Conservation (phyloP, 30 jellyfish, hydroid and myxozoan species). For the Catostylus mosaicus region DNA sequence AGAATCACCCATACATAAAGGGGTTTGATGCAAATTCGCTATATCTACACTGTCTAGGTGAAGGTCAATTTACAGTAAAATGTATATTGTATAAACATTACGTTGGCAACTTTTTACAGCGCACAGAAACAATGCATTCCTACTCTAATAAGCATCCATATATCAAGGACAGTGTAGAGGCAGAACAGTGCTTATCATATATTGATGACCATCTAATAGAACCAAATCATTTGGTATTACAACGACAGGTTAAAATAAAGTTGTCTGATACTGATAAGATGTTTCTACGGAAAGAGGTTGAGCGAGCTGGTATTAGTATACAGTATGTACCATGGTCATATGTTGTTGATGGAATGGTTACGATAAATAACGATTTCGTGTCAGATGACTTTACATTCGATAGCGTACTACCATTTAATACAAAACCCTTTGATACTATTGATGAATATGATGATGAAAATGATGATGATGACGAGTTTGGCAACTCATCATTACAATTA, state of each 20-base stretch:
- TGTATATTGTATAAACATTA: too few species aligned
- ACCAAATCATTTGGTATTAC: not conserved
- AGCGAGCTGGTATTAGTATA: too few species aligned
- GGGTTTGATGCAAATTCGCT: too few species aligned
- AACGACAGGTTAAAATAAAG: not conserved
- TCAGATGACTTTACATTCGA: too few species aligned
- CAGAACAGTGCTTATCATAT: not conserved
- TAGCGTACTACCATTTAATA: too few species aligned
- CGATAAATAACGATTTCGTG: too few species aligned
- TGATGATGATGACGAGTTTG: not conserved
- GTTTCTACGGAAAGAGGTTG: not conserved
- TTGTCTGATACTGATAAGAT: not conserved
- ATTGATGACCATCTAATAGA: not conserved
- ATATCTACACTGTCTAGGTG: not conserved
- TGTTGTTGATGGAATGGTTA: not conserved
- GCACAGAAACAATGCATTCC: not conserved
- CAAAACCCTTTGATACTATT: not conserved
- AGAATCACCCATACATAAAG: not conserved
- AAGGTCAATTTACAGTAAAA: not conserved
- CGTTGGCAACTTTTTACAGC: not conserved
- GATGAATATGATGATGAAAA: too few species aligned
- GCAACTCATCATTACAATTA: too few species aligned
- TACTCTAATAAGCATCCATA: not conserved
- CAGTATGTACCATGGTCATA: not conserved
- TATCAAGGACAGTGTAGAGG: not conserved